Evolutionary conservation across 2,888 invertebrate species (phyloP), one percentile per base, ranked within the genome.

Genomic region (Lagria hirta): DNA sequence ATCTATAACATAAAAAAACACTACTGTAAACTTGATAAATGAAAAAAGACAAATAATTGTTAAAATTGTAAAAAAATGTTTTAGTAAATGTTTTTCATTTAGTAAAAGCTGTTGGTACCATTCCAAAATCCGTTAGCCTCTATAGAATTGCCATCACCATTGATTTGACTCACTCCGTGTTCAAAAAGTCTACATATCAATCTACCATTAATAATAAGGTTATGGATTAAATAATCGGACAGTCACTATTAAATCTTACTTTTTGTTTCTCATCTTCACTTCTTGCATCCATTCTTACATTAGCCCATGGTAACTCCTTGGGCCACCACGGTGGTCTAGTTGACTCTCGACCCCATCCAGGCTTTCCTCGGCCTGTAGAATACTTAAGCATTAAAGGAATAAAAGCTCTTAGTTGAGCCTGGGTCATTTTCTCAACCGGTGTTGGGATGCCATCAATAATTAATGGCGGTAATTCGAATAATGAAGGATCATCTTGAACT

Each of bases 321-420:
- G 97, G 97, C 97, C 97, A 97, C 97, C 97, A 97, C 4, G 90
- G 87, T 35, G 97, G 97, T 54, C 94, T 80, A 43, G 94, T 96
- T 10, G 94, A 93, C 68, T 93, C 93, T 61, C 95, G 82, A 2
- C 97, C 97, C 97, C 97, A 97, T 22, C 96, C 96, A 26, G 96
- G 97, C 73, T 97, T 97, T 51, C 96, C 96, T 57, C 96, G 79
- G 64, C 90, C 94, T 56, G 96, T 97, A 3, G 95, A 95, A 73
- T 95, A 96, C 75, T 97, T 97, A 65, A 97, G 78, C 96, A 97
- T 97, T 60, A 97, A 81, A 51, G 96, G 96, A 62, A 97, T 97
- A 73, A 97, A 97, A 44, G 95, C 95, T 61, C 97, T 75, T 47
- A 97, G 76, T 74, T 97, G 96, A 37, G 96, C 96, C 77, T 96